Percentiles rank a stretch among this genome's conserved stretches.
Conservation (phyloP, 2,797 vertebrate species). For the Sebastes trivittatus region DNA sequence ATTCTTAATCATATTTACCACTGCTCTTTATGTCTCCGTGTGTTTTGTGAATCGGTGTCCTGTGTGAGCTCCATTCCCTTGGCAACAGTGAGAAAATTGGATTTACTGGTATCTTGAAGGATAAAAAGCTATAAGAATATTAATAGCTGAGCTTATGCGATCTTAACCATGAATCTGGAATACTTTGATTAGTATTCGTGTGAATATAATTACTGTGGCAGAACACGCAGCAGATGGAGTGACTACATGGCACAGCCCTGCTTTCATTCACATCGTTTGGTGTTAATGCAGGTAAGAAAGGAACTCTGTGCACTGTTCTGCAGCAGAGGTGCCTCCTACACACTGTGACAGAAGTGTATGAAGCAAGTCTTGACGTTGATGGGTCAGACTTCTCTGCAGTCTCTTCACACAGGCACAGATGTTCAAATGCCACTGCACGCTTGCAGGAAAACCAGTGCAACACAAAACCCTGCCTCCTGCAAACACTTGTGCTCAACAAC, state of each 20-base stretch:
- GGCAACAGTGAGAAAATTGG: slow-evolving; percentile 1
- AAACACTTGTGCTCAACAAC: slow-evolving; percentile 28
- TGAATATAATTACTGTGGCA: background rate
- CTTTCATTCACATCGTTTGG: slow-evolving; percentile 6
- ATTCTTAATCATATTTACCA: background rate
- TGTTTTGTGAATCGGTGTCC: background rate
- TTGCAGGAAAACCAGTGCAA: slow-evolving; percentile 45
- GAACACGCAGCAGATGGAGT: background rate
- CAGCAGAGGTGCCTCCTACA: slow-evolving; percentile 24
- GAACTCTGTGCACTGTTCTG: background rate
- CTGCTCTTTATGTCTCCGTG: background rate
- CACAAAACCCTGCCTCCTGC: slow-evolving; percentile 17
- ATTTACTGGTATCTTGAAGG: background rate
- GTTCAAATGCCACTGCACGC: slow-evolving; percentile 39
- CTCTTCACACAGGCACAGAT: slow-evolving; percentile 37
- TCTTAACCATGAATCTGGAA: background rate
- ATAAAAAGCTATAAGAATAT: background rate
- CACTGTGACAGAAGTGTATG: slow-evolving; percentile 20
- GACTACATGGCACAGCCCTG: background rate
- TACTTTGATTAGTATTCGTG: background rate
- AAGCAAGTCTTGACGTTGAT: slow-evolving; percentile 12
- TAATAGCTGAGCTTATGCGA: slow-evolving; percentile 1
- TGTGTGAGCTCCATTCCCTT: background rate
- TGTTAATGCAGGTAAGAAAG: slow-evolving; percentile 16
- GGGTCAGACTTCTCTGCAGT: slow-evolving; percentile 23